These are phyloP conservation scores for Meloidogyne hapla DNA, from an alignment of 1,140 invertebrate genomes.

Conservation along the genomic window DNA sequence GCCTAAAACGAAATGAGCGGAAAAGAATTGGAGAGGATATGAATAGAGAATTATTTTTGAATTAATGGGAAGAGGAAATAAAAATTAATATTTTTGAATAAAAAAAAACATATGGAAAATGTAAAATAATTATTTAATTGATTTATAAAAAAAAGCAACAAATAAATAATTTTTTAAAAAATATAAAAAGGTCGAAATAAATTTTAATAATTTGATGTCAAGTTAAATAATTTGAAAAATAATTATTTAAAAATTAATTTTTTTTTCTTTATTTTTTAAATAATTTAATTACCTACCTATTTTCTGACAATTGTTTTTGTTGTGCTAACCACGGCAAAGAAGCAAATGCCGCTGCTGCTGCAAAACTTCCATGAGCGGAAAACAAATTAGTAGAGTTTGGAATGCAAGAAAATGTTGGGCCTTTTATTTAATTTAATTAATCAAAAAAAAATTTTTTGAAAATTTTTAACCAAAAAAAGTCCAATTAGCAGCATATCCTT, in stretches of 20 bases:
- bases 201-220: not conserved
- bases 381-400: not conserved
- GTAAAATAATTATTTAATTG: not conserved
- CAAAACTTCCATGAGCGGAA: not conserved
- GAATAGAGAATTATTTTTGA: conserved; percentile 2
- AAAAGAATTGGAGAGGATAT: not conserved
- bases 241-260: too few species aligned
- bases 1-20: conserved; percentile 5
- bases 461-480: not conserved
- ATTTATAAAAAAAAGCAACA: not conserved
- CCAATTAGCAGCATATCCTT: not conserved
- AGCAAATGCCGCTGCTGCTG: not conserved
- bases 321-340: not conserved
- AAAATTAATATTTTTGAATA: not conserved
- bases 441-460: not conserved
- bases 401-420: not conserved
- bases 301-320: not conserved
- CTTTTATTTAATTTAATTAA: not conserved
- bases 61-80: not conserved
- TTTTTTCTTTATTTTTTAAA: too few species aligned
- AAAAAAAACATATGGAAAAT: conserved; percentile 6
- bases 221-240: too few species aligned
- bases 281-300: not conserved
- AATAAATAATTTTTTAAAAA: not conserved
- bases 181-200: not conserved